Conservation (phyloP, 2,797 vertebrate species). For the Echeneis naucrates region DNA sequence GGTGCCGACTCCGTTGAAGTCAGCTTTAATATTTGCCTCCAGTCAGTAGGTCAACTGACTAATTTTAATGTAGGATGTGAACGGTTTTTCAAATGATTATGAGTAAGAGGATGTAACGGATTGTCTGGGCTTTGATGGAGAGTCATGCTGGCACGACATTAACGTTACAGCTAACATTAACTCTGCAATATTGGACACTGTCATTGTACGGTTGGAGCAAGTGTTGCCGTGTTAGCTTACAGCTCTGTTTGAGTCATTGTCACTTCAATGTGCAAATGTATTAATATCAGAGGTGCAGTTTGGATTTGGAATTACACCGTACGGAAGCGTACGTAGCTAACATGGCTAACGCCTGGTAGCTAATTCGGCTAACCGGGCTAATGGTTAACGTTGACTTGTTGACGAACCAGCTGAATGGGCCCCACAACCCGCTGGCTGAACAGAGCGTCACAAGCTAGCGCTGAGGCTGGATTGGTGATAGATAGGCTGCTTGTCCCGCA, state of each 20-base stretch:
- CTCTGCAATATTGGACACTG: constrained; percentile 69
- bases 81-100: constrained; percentile 27
- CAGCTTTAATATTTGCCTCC: constrained; percentile 60
- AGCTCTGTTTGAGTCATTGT: constrained; percentile 12
- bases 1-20: constrained; percentile 49
- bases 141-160: constrained; percentile 70
- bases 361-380: constrained; percentile 74
- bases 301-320: neutral
- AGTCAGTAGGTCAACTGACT: constrained; percentile 71
- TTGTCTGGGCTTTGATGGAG: constrained; percentile 52
- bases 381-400: constrained; percentile 82
- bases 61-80: constrained; percentile 35
- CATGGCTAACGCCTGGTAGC: constrained; percentile 65
- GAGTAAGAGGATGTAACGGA: constrained; percentile 16
- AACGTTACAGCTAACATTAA: constrained; percentile 68
- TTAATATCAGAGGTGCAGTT: neutral
- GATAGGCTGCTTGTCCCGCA: constrained; percentile 77
- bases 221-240: constrained; percentile 40
- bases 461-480: constrained; percentile 73
- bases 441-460: constrained; percentile 81
- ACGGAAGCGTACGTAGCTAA: constrained; percentile 48
- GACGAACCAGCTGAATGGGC: constrained; percentile 81
- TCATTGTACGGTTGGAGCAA: constrained; percentile 68
- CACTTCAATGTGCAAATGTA: neutral
- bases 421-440: constrained; percentile 80